These are phyloP conservation scores for Exephanes ischioxanthus DNA, from an alignment of 2,888 invertebrate genomes.

Conservation along the genomic window DNA sequence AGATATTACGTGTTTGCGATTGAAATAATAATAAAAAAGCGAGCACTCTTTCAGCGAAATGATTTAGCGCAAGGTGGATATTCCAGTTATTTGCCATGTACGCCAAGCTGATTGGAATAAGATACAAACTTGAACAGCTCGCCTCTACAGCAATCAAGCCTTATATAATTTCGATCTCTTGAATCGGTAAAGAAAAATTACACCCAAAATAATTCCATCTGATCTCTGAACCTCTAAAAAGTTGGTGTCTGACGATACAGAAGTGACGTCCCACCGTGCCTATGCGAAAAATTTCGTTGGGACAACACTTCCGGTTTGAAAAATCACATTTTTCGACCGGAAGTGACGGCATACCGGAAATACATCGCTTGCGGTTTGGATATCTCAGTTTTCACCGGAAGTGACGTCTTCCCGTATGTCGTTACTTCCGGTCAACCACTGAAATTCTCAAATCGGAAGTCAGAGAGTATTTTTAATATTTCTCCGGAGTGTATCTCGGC, in stretches of 20 bases:
- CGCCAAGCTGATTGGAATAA: neutral
- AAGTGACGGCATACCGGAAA: no score
- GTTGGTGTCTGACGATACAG: neutral
- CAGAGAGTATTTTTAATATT: no score
- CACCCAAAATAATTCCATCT: neutral
- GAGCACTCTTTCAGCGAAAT: neutral
- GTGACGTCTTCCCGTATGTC: no score
- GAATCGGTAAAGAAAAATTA: neutral
- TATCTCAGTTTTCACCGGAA: no score
- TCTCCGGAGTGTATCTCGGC: no score
- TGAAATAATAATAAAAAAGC: constrained; percentile 12
- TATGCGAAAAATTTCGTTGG: neutral
- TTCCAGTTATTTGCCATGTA: constrained; percentile 8
- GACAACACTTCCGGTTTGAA: neutral
- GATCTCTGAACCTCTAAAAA: neutral
- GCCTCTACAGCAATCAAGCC: neutral
- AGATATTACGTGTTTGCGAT: constrained; percentile 32
- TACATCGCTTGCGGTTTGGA: no score
- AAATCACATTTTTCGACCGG: neutral
- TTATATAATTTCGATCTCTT: neutral
- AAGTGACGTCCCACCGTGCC: neutral
- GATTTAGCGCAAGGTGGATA: constrained; percentile 11
- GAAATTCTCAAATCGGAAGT: no score
- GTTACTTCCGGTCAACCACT: no score
- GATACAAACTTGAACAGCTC: neutral